These are phyloP conservation scores for Protonemura montana DNA, from an alignment of 2,888 invertebrate genomes.

Conservation along the genomic window DNA sequence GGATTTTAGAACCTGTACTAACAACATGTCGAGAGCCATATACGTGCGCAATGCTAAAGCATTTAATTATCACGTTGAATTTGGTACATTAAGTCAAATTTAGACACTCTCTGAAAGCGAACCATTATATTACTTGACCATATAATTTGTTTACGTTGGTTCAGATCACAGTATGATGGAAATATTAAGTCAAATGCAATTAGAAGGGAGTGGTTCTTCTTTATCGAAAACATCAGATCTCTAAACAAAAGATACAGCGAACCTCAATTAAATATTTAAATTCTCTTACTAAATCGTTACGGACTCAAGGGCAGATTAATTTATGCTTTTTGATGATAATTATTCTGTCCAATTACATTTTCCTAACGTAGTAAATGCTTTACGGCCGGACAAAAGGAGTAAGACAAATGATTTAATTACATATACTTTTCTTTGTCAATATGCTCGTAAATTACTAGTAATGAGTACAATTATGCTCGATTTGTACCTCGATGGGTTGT, in stretches of 20 bases:
- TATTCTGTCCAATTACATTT: constrained; percentile 30
- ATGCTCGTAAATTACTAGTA: not conserved
- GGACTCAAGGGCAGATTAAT: constrained; percentile 36
- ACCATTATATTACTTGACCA: constrained; percentile 27
- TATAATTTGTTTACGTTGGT: constrained; percentile 39
- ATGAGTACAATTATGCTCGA: constrained; percentile 8
- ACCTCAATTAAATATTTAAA: constrained; percentile 35
- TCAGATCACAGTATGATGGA: constrained; percentile 13
- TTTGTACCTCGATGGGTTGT: not conserved
- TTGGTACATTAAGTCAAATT: constrained; percentile 41
- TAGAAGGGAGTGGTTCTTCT: constrained; percentile 29
- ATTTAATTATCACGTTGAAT: constrained; percentile 39
- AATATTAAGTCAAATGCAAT: constrained; percentile 17
- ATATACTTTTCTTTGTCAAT: constrained; percentile 8
- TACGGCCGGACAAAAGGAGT: not conserved
- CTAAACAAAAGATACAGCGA: constrained; percentile 23
- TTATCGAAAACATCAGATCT: not conserved
- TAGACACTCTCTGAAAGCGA: constrained; percentile 35
- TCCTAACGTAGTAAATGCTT: not conserved
- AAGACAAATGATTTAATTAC: constrained; percentile 2
- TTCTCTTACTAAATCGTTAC: constrained; percentile 19
- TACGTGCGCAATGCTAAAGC: not conserved
- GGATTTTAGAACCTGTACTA: constrained; percentile 21
- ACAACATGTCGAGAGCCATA: not conserved
- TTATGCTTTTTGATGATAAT: constrained; percentile 25